Evolutionary conservation across 2,113 vertebrate species (phyloP).

Genomic region (Dasyprocta punctata): DNA sequence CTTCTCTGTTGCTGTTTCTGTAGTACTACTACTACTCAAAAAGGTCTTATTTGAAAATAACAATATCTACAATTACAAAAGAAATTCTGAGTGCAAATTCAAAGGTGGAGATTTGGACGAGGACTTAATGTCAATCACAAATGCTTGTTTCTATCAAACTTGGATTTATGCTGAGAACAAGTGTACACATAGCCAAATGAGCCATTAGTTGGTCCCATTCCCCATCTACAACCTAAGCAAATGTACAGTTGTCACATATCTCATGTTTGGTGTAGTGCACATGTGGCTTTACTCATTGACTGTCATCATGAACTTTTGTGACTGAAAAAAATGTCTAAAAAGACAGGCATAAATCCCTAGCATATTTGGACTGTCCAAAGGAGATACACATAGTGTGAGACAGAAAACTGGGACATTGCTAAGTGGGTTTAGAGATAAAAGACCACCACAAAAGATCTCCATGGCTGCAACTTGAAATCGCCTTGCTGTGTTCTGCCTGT

Average conservation of each 20-base stretch:
- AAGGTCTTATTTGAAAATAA: neutral
- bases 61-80: neutral
- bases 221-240: neutral
- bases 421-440: neutral
- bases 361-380: neutral
- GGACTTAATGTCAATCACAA: neutral
- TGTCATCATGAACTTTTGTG: neutral
- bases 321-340: neutral
- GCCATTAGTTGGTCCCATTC: neutral
- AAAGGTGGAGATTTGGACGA: neutral
- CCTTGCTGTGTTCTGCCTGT: neutral
- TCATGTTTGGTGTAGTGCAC: neutral
- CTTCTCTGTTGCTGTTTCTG: neutral
- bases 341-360: neutral
- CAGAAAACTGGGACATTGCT: neutral
- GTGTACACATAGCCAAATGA: neutral
- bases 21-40: neutral
- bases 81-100: neutral
- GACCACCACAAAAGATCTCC: neutral
- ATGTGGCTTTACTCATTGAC: neutral
- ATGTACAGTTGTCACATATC: neutral
- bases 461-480: neutral
- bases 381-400: neutral
- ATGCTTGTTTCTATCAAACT: neutral
- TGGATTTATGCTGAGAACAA: neutral